phyloP scores from a whole-genome alignment of 2,888 invertebrate genomes.

The Trachelus stipa region DNA sequence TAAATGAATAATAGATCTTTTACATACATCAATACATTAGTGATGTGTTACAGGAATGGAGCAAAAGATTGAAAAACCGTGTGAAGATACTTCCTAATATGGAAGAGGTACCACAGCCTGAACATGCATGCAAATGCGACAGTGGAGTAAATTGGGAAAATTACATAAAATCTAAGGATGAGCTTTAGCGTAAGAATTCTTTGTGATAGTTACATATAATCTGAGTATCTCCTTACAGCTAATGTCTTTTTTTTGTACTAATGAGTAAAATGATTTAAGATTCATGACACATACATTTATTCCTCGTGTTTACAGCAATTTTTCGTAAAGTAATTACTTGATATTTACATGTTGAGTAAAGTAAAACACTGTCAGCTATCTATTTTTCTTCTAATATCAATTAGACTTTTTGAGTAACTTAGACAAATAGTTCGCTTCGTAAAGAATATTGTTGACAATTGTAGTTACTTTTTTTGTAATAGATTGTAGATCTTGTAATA shows the following conservation, averaged over 20 bases:
- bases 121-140: constrained; percentile 63
- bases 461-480: not conserved
- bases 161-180: constrained; percentile 57
- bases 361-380: not conserved
- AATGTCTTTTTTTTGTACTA: not conserved
- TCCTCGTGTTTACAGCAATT: not conserved
- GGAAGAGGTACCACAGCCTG: constrained; percentile 72
- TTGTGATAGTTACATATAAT: not conserved
- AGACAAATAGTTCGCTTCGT: not conserved
- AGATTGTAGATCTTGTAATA: not conserved
- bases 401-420: not conserved
- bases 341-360: not conserved
- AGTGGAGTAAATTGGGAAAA: constrained; percentile 36
- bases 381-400: not conserved
- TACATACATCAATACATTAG: constrained; percentile 20
- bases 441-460: not conserved
- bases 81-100: constrained; percentile 72
- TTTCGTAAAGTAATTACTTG: not conserved
- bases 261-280: not conserved
- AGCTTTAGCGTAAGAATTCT: constrained; percentile 56
- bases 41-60: constrained; percentile 76
- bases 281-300: not conserved
- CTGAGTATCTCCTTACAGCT: not conserved
- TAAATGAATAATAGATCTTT: constrained; percentile 47
- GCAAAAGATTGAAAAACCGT: constrained; percentile 72